Conservation (phyloP, 2,113 vertebrate genomes). For the Seriola quinqueradiata region DNA sequence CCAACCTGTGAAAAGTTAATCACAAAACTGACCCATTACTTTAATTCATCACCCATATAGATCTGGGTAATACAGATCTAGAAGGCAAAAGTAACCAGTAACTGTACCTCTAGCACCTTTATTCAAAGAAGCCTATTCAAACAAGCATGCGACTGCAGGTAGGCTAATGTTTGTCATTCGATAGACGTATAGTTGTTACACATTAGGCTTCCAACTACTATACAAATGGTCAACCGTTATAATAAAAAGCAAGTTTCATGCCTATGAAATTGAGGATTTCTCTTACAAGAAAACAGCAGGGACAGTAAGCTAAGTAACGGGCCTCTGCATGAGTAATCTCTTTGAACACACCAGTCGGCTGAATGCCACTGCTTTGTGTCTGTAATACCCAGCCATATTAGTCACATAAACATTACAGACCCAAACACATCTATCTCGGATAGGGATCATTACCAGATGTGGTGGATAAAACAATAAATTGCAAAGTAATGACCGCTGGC, state of each 20-base stretch:
- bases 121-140: slow-evolving; percentile 13
- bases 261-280: not conserved
- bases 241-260: not conserved
- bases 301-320: slow-evolving; percentile 50
- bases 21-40: not conserved
- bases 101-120: not conserved
- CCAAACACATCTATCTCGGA: slow-evolving; percentile 14
- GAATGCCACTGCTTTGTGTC: slow-evolving; percentile 52
- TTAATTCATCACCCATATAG: slow-evolving; percentile 1
- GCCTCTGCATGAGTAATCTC: slow-evolving; percentile 51
- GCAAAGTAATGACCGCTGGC: slow-evolving; percentile 53
- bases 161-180: not conserved
- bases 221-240: not conserved
- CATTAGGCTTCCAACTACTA: not conserved
- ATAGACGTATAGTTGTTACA: not conserved
- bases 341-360: slow-evolving; percentile 33
- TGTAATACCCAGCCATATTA: not conserved
- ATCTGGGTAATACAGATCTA: not conserved
- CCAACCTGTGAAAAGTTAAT: slow-evolving; percentile 11
- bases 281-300: slow-evolving; percentile 2
- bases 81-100: not conserved
- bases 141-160: slow-evolving; percentile 3
- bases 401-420: not conserved
- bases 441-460: not conserved
- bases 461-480: slow-evolving; percentile 24